These are phyloP conservation scores for Trissolcus japonicus DNA, from an alignment of 2,888 invertebrate genomes.

Conservation along the genomic window DNA sequence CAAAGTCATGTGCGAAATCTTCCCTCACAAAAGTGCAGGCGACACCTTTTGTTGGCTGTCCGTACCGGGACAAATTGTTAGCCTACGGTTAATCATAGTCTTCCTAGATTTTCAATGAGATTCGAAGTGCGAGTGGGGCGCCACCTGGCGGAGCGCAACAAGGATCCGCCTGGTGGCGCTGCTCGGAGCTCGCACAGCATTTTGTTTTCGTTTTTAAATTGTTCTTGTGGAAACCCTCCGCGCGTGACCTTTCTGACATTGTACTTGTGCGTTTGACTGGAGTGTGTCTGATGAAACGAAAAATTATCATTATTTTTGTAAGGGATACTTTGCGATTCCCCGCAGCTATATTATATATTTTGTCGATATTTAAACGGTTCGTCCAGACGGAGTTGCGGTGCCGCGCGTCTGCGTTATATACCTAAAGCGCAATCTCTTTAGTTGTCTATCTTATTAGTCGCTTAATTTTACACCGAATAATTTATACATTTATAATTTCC, in stretches of 20 bases:
- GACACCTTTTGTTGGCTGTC: slow-evolving; percentile 14
- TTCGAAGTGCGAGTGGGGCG: slow-evolving; percentile 3
- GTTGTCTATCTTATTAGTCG: neutral
- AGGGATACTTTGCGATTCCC: slow-evolving; percentile 21
- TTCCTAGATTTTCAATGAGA: slow-evolving; percentile 69
- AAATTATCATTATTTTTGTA: slow-evolving; percentile 41
- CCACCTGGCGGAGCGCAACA: neutral
- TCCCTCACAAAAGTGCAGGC: neutral
- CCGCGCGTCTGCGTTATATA: slow-evolving; percentile 1
- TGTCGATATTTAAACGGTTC: slow-evolving; percentile 24
- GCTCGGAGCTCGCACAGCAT: neutral
- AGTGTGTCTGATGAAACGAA: slow-evolving; percentile 16
- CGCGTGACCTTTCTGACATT: slow-evolving; percentile 19
- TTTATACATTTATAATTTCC: slow-evolving; percentile 1
- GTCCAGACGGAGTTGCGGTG: slow-evolving; percentile 4
- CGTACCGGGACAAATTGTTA: slow-evolving; percentile 52
- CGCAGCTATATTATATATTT: slow-evolving; percentile 34
- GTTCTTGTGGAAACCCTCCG: slow-evolving; percentile 2
- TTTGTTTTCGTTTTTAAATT: slow-evolving; percentile 1
- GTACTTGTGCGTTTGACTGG: slow-evolving; percentile 22
- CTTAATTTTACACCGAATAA: neutral
- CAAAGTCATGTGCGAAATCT: slow-evolving; percentile 5
- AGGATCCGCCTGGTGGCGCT: too few relatives aligned
- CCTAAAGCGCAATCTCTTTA: neutral
- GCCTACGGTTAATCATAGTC: slow-evolving; percentile 76